A percentile compares a stretch with the other conserved stretches of the same genome.
Conservation (phyloP, 2,888 invertebrate genomes). For the Idaea dimidiata region DNA sequence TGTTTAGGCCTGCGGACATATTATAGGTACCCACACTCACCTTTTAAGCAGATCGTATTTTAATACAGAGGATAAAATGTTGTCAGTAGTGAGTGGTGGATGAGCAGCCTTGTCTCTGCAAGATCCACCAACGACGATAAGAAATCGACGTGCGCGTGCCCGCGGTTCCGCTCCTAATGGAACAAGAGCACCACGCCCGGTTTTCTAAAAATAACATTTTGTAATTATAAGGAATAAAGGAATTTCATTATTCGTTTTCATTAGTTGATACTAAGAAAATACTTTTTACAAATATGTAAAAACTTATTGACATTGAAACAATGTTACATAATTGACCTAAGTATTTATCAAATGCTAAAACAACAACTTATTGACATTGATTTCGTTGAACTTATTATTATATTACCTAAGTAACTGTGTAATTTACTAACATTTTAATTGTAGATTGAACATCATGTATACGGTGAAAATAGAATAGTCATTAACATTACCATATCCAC, state of each 20-base stretch:
- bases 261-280: no score
- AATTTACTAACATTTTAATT: neutral
- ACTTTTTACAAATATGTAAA: no score
- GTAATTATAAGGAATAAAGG: neutral
- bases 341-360: no score
- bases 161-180: conserved; percentile 89
- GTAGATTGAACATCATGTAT: neutral
- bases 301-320: no score
- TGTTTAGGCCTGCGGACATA: no score
- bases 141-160: conserved; percentile 91
- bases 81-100: conserved; percentile 90
- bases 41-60: conserved; percentile 89
- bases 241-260: no score
- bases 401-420: neutral
- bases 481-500: conserved; percentile 83
- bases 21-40: conserved; percentile 63
- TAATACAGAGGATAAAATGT: conserved; percentile 90
- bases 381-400: no score
- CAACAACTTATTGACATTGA: no score
- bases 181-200: conserved; percentile 88
- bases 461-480: neutral
- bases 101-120: conserved; percentile 87
- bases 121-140: conserved; percentile 94
- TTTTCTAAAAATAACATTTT: conserved; percentile 57
- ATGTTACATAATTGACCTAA: conserved; percentile 3